These are phyloP conservation scores for Lindbergichthys nudifrons DNA, from an alignment of 2,797 vertebrate species.

Conservation along the genomic window DNA sequence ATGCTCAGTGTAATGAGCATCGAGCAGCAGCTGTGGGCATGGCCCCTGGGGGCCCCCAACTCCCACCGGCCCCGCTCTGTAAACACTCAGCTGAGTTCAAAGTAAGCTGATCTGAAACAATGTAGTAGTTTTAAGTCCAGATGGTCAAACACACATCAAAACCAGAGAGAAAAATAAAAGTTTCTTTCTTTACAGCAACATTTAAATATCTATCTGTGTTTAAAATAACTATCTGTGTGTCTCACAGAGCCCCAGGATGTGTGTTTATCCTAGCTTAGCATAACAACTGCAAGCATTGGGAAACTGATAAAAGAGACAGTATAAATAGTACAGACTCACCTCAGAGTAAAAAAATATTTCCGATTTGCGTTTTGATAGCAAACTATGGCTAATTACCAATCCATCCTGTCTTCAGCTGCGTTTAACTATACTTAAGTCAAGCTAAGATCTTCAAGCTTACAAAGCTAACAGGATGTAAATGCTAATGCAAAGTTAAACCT, in stretches of 20 bases:
- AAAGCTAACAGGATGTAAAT: background rate
- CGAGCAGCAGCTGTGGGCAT: constrained; percentile 39
- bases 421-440: background rate
- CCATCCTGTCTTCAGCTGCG: too few relatives aligned
- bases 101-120: background rate
- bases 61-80: background rate
- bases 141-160: background rate
- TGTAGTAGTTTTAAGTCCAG: background rate
- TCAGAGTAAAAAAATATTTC: too few relatives aligned
- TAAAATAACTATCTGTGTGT: too few relatives aligned
- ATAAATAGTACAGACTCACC: too few relatives aligned
- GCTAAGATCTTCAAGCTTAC: background rate
- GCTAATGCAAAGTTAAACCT: background rate
- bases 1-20: constrained; percentile 46
- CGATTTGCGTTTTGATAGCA: too few relatives aligned
- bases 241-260: too few relatives aligned
- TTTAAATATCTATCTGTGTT: too few relatives aligned
- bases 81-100: constrained; percentile 42
- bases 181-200: background rate
- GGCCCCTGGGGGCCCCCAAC: constrained; percentile 9
- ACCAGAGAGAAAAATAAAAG: background rate
- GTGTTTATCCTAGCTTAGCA: constrained; percentile 16
- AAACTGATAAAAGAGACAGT: too few relatives aligned
- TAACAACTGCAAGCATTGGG: background rate
- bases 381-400: too few relatives aligned